These are phyloP conservation scores for Lacerta bilineata DNA, from an alignment of 2,797 vertebrate genomes.

Conservation along the genomic window DNA sequence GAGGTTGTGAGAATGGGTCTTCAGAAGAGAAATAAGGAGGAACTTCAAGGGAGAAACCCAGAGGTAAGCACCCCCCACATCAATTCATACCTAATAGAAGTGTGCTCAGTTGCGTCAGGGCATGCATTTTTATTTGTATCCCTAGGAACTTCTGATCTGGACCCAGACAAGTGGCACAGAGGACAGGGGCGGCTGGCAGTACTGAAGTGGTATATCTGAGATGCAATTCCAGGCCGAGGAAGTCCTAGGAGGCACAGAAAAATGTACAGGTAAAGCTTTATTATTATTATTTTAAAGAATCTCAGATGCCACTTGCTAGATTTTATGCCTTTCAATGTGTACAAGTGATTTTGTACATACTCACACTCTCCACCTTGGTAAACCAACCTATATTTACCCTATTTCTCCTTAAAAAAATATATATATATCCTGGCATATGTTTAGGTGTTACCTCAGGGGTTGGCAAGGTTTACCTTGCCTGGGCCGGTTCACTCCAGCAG, in stretches of 20 bases:
- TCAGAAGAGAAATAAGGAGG: not conserved
- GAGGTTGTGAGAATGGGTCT: not conserved
- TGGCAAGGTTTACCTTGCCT: too few species aligned
- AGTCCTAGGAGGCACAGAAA: not conserved
- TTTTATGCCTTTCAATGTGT: not conserved
- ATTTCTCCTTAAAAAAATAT: too few species aligned
- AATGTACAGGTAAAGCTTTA: not conserved
- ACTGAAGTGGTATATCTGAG: not conserved
- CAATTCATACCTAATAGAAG: slow-evolving; percentile 25
- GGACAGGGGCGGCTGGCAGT: not conserved
- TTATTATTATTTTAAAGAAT: not conserved
- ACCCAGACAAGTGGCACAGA: not conserved
- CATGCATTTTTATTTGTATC: not conserved
- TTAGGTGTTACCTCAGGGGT: too few species aligned
- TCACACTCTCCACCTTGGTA: not conserved
- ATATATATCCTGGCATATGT: not conserved
- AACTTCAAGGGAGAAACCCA: not conserved
- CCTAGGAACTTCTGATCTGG: not conserved
- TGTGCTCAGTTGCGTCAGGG: not conserved
- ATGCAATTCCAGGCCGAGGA: not conserved
- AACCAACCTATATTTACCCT: too few species aligned
- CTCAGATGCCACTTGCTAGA: not conserved
- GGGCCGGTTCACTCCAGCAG: too few species aligned
- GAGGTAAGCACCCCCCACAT: not conserved
- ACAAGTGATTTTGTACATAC: not conserved